phyloP scores from a whole-genome alignment of 2,888 invertebrate species.

The Zelleria hepariella region DNA sequence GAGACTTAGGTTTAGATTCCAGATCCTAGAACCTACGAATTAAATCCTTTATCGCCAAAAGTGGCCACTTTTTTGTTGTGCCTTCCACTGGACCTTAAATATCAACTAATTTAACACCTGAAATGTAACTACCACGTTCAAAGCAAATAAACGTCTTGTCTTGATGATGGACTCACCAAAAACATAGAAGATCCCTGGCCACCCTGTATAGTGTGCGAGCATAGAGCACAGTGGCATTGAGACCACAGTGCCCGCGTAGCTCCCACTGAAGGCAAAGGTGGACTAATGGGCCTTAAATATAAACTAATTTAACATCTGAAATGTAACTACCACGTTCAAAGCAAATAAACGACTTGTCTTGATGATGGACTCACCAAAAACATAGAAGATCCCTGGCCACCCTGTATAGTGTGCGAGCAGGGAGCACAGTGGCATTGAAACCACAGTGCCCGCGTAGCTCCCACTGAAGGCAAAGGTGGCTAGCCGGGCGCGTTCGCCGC shows the following conservation, averaged over 20 bases:
- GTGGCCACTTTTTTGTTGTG: too few relatives aligned
- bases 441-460: conserved; percentile 87
- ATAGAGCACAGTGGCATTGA: conserved; percentile 85
- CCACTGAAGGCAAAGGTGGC: conserved; percentile 89
- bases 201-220: conserved; percentile 79
- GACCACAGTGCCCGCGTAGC: conserved; percentile 87
- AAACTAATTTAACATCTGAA: too few relatives aligned
- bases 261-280: conserved; percentile 88
- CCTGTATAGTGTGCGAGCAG: conserved; percentile 79
- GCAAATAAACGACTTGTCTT: too few relatives aligned
- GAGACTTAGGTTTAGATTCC: too few relatives aligned
- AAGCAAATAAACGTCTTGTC: too few relatives aligned
- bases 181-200: conserved; percentile 87
- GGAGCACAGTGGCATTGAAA: conserved; percentile 85
- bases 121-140: too few relatives aligned
- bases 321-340: too few relatives aligned
- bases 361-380: conserved; percentile 70
- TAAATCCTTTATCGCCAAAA: too few relatives aligned
- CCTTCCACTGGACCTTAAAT: too few relatives aligned
- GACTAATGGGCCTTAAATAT: too few relatives aligned
- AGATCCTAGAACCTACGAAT: too few relatives aligned
- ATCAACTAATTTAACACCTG: too few relatives aligned
- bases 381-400: conserved; percentile 88
- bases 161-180: conserved; percentile 64
- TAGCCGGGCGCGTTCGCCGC: conserved; percentile 81